Percentiles rank a stretch among this genome's conserved stretches.
These are phyloP conservation scores for Sardinella longiceps DNA, from an alignment of 2,797 vertebrate species.

Conservation along the genomic window DNA sequence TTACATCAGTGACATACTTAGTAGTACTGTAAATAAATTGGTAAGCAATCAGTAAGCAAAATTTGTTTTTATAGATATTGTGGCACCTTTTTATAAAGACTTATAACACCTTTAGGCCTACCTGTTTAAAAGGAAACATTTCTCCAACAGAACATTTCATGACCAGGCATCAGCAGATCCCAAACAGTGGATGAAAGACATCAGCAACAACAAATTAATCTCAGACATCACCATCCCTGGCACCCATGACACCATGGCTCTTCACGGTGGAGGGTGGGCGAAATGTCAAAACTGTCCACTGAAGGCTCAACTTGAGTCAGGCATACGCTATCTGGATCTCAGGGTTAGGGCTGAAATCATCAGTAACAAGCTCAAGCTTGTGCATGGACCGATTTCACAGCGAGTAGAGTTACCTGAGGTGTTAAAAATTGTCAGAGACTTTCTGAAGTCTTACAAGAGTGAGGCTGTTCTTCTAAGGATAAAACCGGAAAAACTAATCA, in stretches of 20 bases:
- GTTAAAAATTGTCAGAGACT: slow-evolving; percentile 51
- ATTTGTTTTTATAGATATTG: background rate
- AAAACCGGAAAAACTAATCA: slow-evolving; percentile 39
- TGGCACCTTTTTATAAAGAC: no score
- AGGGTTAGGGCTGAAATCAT: slow-evolving; percentile 52
- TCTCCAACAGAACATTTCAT: background rate
- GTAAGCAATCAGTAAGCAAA: background rate
- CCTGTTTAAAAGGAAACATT: no score
- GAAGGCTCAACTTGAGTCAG: slow-evolving; percentile 60
- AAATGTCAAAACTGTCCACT: slow-evolving; percentile 57
- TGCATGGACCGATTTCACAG: slow-evolving; percentile 55
- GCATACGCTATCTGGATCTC: slow-evolving; percentile 68
- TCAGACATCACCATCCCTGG: background rate
- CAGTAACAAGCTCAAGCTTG: slow-evolving; percentile 51
- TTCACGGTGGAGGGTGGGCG: slow-evolving; percentile 48
- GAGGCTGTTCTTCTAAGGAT: slow-evolving; percentile 59
- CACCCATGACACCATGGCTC: slow-evolving; percentile 50
- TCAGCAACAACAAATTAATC: background rate
- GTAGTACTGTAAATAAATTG: background rate
- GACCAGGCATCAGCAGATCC: background rate
- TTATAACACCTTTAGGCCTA: no score
- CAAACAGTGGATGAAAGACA: background rate
- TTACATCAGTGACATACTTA: no score
- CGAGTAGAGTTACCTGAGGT: slow-evolving; percentile 48
- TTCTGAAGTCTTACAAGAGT: slow-evolving; percentile 50